Evolutionary conservation across 23 tunicate species (phyloP).

Genomic region (Diplosoma virens): DNA sequence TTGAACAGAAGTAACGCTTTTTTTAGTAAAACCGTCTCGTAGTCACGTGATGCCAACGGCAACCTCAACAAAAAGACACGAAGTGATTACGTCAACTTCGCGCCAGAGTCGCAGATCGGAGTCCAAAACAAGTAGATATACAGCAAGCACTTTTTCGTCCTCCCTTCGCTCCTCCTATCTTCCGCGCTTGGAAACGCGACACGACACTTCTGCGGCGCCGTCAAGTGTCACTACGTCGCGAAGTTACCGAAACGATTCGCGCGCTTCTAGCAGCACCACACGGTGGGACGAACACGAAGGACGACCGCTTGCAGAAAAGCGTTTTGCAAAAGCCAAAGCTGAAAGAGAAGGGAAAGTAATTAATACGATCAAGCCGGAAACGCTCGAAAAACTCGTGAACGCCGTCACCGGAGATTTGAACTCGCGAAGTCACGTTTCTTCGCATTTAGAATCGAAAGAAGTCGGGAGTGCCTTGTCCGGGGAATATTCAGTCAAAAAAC

Average conservation of each 20-base stretch:
- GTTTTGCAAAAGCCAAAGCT: neutral
- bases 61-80: neutral
- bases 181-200: neutral
- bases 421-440: constrained; percentile 2
- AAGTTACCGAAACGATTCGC: constrained; percentile 10
- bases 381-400: constrained; percentile 7
- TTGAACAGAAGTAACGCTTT: too few relatives aligned
- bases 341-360: constrained; percentile 15
- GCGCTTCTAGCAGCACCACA: constrained; percentile 5
- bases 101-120: neutral
- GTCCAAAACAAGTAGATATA: neutral
- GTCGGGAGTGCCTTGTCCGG: neutral
- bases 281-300: constrained; percentile 63
- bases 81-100: constrained; percentile 1
- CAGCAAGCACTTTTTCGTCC: constrained; percentile 5
- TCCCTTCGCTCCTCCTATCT: neutral
- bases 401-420: constrained; percentile 19
- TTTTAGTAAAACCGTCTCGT: neutral
- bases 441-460: constrained; percentile 26
- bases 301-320: constrained; percentile 31
- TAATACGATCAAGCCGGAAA: constrained; percentile 33
- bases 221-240: neutral
- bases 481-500: constrained; percentile 9
- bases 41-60: neutral
- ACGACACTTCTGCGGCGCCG: neutral